phyloP scores from a whole-genome alignment of 1,140 invertebrate species.

The Lineus longissimus region DNA sequence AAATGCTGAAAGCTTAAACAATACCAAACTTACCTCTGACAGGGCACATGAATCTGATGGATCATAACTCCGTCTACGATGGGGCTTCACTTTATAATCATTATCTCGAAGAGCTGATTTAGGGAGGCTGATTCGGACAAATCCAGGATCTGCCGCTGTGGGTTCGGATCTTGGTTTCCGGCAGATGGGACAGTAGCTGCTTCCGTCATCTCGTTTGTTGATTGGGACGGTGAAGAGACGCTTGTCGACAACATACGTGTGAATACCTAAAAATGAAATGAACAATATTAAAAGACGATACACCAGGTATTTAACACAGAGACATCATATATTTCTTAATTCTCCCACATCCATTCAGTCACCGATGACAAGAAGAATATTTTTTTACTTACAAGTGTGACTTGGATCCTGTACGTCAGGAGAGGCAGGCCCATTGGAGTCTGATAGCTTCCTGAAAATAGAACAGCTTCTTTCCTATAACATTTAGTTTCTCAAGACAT shows the following conservation, averaged over 20 bases:
- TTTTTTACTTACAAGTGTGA: no score
- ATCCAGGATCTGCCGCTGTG: background rate
- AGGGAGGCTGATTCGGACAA: slow-evolving; percentile 1
- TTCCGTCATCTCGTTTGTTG: background rate
- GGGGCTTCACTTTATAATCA: background rate
- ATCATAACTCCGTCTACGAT: background rate
- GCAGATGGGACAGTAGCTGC: slow-evolving; percentile 4
- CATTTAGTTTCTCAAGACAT: no score
- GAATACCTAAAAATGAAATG: background rate
- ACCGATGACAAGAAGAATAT: no score
- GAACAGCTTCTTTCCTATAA: no score
- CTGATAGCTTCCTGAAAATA: no score
- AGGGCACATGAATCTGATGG: slow-evolving; percentile 9
- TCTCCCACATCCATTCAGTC: no score
- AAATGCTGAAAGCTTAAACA: no score
- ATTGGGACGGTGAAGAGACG: slow-evolving; percentile 1
- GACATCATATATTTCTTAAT: no score
- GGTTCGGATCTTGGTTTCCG: background rate
- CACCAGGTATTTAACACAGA: background rate
- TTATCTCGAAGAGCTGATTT: background rate
- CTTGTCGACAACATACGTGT: background rate
- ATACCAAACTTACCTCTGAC: background rate
- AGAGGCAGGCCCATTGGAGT: no score
- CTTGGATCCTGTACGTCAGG: no score
- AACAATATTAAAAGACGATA: background rate